Conservation (phyloP, 2,797 vertebrate genomes). For the Xerus rutilus region DNA sequence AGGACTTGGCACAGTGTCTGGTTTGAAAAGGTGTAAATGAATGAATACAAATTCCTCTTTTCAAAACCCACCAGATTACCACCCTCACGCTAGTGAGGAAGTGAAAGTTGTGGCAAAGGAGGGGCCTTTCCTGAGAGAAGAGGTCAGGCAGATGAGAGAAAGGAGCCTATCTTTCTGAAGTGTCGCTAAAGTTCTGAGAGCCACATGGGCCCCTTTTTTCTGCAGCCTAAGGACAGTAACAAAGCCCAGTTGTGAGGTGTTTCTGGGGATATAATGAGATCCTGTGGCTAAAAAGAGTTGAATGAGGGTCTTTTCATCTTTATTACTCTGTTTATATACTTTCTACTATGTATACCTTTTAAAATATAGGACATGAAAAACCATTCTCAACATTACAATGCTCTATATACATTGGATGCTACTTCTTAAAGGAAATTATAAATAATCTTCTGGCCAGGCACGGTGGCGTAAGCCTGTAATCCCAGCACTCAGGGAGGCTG, state of each 20-base stretch:
- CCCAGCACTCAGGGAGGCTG: no score
- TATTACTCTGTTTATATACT: background rate
- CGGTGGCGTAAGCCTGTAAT: no score
- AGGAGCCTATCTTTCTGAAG: background rate
- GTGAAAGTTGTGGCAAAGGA: background rate
- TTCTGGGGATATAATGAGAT: background rate
- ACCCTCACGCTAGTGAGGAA: background rate
- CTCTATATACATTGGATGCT: background rate
- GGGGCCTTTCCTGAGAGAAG: background rate
- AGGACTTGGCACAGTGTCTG: background rate
- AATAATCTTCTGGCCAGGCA: no score
- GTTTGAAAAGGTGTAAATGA: background rate
- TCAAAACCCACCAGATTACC: background rate
- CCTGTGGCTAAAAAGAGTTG: background rate
- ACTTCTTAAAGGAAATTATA: background rate
- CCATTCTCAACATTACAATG: background rate
- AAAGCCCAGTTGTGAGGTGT: background rate
- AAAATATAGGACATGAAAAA: background rate
- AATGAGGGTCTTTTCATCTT: background rate
- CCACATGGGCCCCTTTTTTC: background rate
- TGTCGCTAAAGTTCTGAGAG: background rate
- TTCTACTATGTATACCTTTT: background rate
- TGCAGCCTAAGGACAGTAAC: background rate
- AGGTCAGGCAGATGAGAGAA: background rate
- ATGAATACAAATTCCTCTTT: background rate